Base-by-base conservation (phyloP, 2,888 invertebrate genomes). In the Lasioglossum leucozonium region DNA sequence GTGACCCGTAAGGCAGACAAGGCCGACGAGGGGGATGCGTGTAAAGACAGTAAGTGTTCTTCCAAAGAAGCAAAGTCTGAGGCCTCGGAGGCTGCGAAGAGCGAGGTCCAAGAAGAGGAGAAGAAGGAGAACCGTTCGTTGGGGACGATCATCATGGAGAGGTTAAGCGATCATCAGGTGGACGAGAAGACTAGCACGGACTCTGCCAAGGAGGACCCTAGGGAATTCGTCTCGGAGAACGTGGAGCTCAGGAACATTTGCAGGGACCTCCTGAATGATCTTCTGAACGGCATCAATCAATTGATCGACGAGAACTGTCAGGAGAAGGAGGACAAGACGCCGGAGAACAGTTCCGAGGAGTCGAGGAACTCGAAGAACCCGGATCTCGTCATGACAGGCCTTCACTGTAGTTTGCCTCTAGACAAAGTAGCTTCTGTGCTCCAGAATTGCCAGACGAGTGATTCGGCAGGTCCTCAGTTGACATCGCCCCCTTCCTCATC, bases 371-470 rank as follows among this genome's bases (percentile, higher is more conserved):
- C 67, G 6, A 81, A 75, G 13, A 47, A 11, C 42, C 85, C 82
- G 10, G 87, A 89, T 4, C 69, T 71, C 4, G 79, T 89, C 0
- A 86, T 82, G 47, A 92, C 93, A 4, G 93, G 94, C 75, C 87
- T 95, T 10, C 94, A 94, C 73, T 95, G 95, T 80, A 95, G 95
- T 82, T 65, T 95, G 34, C 94, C 94, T 0, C 67, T 94, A 76
- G 95, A 94, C 44, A 95, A 94, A 79, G 93, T 95, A 1, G 94
- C 93, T 0, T 93, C 94, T 34, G 93, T 94, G 22, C 88, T 95
- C 4, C 93, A 93, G 58, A 92, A 91, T 18, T 94, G 93, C 81
- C 93, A 94, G 74, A 82, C 90, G 3, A 62, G n/a, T 1, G 90
- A 89, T 0, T 13, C 72, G 26, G 10, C 72, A 5, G 51, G 26